Evolutionary conservation across 1,140 invertebrate species (phyloP), one percentile per base, ranked within the genome.

Genomic region (Drosophila cardini): DNA sequence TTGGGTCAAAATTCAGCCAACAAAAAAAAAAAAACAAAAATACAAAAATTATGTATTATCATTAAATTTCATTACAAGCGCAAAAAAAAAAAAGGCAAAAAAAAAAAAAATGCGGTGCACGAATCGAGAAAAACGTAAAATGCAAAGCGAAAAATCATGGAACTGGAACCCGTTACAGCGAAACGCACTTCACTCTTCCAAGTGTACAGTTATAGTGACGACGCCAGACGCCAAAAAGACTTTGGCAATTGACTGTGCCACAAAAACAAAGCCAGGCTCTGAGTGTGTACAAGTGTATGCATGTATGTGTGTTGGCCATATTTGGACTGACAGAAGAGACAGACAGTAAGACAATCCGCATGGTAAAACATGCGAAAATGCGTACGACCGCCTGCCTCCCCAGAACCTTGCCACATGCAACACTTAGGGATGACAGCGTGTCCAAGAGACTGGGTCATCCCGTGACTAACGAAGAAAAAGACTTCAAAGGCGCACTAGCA

Each of bases 21-120:
- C 40, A 65, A 58, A 60, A 43, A 34, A 6, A 15, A 38, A 38
- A 26, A 26, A 26, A 26, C n/a, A 26, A 26, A 26, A 26, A 26
- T 26, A 26, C 21, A 21, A 61, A 86, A 87, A 86, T 87, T 86
- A 86, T 86, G 82, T 86, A 87, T 86, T 86, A 83, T 86, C 83
- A 87, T 86, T 86, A 86, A 86, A 86, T 86, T 86, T 86, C 83
- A 86, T 87, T 86, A 86, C 83, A 79, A 72, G 72, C 80, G 68
- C 58, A 74, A 57, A 76, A 69, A 78, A 26, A 26, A 26, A 26
- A 4, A 26, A 2, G n/a, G n/a, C n/a, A 21, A 61, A 86, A 86
- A 86, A 1, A 26, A 26, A 26, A 30, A 52, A 50, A 42, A 55
- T 53, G 48, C 61, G 48, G 26, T 11, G 45, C 52, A 56, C 38